phyloP scores from a whole-genome alignment of 2,113 vertebrate species.

The Stegostoma tigrinum region DNA sequence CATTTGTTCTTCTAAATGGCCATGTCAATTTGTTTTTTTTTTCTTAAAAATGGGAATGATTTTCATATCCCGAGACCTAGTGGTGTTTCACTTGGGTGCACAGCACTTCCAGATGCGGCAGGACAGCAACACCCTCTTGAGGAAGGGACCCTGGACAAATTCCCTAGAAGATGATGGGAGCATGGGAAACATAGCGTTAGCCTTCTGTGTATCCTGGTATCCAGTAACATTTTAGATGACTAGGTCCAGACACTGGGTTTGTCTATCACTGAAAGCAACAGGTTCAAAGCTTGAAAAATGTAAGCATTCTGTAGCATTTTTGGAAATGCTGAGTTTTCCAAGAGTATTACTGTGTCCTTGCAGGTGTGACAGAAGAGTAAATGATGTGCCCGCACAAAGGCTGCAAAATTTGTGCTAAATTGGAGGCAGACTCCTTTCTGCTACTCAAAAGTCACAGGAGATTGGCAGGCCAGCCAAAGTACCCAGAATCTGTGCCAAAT shows the following conservation, averaged over 20 bases:
- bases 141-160: no score
- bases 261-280: not conserved
- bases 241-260: not conserved
- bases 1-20: not conserved
- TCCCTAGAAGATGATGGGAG: not conserved
- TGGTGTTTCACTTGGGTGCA: no score
- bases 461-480: not conserved
- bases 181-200: not conserved
- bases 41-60: no score
- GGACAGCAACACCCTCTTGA: not conserved
- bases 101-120: not conserved
- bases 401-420: not conserved
- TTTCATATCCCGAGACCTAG: no score
- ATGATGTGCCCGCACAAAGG: not conserved
- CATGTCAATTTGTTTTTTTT: not conserved
- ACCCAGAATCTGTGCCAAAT: not conserved
- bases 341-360: not conserved
- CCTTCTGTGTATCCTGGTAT: no score
- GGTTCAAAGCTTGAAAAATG: not conserved
- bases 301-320: no score
- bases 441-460: not conserved
- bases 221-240: no score
- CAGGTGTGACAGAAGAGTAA: not conserved
- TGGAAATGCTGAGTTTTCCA: not conserved
- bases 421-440: not conserved